phyloP scores from a whole-genome alignment of 2,113 vertebrate species.

The Istiophorus platypterus region DNA sequence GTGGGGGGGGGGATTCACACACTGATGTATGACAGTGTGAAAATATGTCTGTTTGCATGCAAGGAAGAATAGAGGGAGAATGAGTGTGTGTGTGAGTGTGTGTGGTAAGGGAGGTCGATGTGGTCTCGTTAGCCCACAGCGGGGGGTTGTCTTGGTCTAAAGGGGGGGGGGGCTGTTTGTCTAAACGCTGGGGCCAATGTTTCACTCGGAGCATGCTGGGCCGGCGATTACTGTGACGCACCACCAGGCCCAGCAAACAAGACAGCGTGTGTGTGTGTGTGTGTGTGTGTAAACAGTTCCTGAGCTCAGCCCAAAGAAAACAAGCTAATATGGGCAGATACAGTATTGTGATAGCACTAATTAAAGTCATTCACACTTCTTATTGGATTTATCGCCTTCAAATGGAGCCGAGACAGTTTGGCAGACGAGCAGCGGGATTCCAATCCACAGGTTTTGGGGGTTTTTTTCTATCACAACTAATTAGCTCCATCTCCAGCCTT shows the following conservation, averaged over 20 bases:
- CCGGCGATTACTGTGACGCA: constrained; percentile 83
- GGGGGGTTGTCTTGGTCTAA: constrained; percentile 85
- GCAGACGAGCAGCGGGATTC: constrained; percentile 47
- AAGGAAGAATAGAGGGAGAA: background rate
- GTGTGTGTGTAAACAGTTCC: constrained; percentile 61
- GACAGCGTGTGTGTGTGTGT: constrained; percentile 34
- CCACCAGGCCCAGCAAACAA: constrained; percentile 57
- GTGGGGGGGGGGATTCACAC: too few species aligned
- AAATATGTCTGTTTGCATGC: background rate
- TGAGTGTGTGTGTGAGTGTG: constrained; percentile 38
- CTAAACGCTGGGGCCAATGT: constrained; percentile 87
- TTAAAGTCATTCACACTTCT: constrained; percentile 78
- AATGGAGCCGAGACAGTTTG: constrained; percentile 55
- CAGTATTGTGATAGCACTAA: constrained; percentile 68
- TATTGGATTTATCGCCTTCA: constrained; percentile 69
- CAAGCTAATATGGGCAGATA: constrained; percentile 57
- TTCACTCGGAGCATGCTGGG: constrained; percentile 88
- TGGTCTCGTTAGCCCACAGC: constrained; percentile 84
- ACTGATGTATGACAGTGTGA: background rate
- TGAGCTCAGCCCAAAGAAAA: constrained; percentile 59
- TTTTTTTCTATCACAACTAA: constrained; percentile 62
- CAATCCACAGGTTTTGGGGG: constrained; percentile 57
- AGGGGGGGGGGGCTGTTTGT: constrained; percentile 84
- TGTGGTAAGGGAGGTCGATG: constrained; percentile 77
- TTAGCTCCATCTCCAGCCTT: constrained; percentile 54